phyloP scores from a whole-genome alignment of 2,113 vertebrate species.

The Triplophysa rosa region DNA sequence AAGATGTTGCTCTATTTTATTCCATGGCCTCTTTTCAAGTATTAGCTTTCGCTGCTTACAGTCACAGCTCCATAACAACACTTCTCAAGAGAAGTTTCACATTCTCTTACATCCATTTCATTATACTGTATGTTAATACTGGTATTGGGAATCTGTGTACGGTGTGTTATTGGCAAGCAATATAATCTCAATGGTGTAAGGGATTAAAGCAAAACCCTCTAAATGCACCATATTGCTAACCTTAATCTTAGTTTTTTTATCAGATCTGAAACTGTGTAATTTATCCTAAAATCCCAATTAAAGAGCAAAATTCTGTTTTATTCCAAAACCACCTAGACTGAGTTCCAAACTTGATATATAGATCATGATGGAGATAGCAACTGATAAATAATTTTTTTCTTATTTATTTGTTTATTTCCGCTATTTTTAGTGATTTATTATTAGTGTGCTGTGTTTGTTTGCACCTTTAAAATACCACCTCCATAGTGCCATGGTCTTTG shows the following conservation, averaged over 20 bases:
- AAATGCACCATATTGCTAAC: not conserved
- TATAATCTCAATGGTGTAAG: not conserved
- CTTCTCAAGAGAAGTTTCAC: slow-evolving; percentile 10
- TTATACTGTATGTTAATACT: not conserved
- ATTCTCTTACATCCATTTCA: slow-evolving; percentile 21
- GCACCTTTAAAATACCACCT: too few relatives aligned
- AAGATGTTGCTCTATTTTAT: slow-evolving; percentile 37
- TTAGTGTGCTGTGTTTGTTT: not conserved
- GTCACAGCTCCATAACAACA: slow-evolving; percentile 7
- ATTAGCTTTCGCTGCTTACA: slow-evolving; percentile 20
- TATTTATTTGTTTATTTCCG: too few relatives aligned
- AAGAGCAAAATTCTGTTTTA: not conserved
- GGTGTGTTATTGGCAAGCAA: slow-evolving; percentile 15
- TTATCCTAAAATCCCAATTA: not conserved
- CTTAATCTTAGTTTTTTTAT: not conserved
- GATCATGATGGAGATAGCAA: too few relatives aligned
- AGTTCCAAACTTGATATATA: not conserved
- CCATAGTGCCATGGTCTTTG: not conserved
- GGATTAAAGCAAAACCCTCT: not conserved
- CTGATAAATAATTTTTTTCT: too few relatives aligned
- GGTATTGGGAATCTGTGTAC: slow-evolving; percentile 5
- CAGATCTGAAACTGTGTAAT: not conserved
- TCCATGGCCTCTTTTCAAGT: slow-evolving; percentile 30
- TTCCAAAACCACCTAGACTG: not conserved
- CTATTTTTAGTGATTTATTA: too few relatives aligned